Evolutionary conservation across 2,797 vertebrate species (phyloP), one percentile per base, ranked within the genome.

Genomic region (Aulostomus chinensis): DNA sequence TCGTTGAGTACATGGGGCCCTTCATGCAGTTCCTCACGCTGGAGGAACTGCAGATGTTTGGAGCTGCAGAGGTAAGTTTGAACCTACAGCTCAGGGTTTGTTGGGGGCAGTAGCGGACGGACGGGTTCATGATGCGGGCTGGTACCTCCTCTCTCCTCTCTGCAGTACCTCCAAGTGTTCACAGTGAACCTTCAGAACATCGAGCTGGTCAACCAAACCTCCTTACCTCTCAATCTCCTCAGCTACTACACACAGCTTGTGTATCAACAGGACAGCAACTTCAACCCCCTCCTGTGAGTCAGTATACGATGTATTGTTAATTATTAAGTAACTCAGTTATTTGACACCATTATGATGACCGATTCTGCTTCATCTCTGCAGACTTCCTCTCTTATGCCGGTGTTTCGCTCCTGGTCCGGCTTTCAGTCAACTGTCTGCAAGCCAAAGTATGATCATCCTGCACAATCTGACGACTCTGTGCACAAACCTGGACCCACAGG

Each of bases 231-330:
- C 6, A 83, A 88, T 31, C 62, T 92, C 67, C 68, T 67, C 2
- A 0, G 31, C 14, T 86, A 58, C 68, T 91, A 86, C 68, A 76
- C 76, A 0, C 3, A 60, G 29, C 78, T 90, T 1, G 1, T 93
- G 1, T 93, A 89, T 37, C 33, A 10, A 2, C 46, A 84, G 62
- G 42, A 90, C 53, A 59, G 60, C 42, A 74, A 76, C 59, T 91
- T 91, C 67, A 87, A 69, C 33, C 85, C 88, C 1, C 9, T 80
- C 11, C 20, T 77, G 91, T 93, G 66, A 88, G 91, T 76, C n/a
- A n/a, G n/a, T n/a, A n/a, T n/a, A n/a, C n/a, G n/a, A n/a, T n/a
- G n/a, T n/a, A n/a, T n/a, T n/a, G n/a, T n/a, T n/a, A n/a, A n/a
- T n/a, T n/a, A n/a, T n/a, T n/a, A n/a, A n/a, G n/a, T n/a, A n/a